Conservation (phyloP, 2,888 invertebrate species). For the Esperia sulphurella region DNA sequence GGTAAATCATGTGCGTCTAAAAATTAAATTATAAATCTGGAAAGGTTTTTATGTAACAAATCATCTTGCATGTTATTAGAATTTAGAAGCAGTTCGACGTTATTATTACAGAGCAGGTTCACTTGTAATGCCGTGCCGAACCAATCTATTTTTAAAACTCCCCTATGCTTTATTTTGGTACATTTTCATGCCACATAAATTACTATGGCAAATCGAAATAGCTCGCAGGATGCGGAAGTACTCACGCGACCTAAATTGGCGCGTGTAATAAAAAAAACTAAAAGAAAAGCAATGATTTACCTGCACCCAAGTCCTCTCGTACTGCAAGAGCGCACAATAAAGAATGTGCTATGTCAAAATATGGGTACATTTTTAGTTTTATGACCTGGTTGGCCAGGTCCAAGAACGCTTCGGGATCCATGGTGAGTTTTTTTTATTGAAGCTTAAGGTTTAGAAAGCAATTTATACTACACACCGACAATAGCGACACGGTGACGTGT, state of each 20-base stretch:
- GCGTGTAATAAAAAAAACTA: constrained; percentile 38
- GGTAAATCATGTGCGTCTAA: too few relatives aligned
- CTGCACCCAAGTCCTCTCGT: constrained; percentile 95
- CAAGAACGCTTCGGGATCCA: constrained; percentile 98
- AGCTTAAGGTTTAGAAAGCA: constrained; percentile 33
- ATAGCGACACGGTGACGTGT: constrained; percentile 50
- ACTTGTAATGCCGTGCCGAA: constrained; percentile 32
- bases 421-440: constrained; percentile 60
- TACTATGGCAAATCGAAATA: constrained; percentile 18
- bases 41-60: too few relatives aligned
- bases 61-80: background rate
- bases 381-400: constrained; percentile 99
- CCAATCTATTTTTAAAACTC: constrained; percentile 69
- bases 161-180: constrained; percentile 63
- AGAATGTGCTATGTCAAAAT: constrained; percentile 99
- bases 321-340: constrained; percentile 96
- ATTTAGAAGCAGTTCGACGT: constrained; percentile 1
- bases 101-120: constrained; percentile 15
- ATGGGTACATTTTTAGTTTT: constrained; percentile 99
- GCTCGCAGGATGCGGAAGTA: constrained; percentile 40
- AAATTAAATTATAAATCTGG: too few relatives aligned
- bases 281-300: constrained; percentile 74
- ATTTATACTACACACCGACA: constrained; percentile 72
- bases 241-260: constrained; percentile 28
- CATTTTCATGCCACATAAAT: constrained; percentile 36